Evolutionary conservation across 2,888 invertebrate genomes (phyloP), one percentile per base, ranked within the genome.

Genomic region (Acrobasis consociella): DNA sequence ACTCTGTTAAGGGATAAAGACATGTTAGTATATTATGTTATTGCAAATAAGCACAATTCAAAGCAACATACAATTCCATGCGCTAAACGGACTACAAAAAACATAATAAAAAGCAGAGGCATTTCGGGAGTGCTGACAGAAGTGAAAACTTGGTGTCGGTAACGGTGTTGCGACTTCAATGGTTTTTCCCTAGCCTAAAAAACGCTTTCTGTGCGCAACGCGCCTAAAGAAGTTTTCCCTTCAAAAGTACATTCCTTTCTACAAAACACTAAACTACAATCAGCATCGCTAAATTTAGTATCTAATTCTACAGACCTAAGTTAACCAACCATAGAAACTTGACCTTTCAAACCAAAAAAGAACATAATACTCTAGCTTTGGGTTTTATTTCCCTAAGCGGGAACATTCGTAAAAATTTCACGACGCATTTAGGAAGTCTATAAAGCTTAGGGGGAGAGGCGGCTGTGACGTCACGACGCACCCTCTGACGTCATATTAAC

Each of bases 371-470:
- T 9, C 16, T 3, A 7, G 10, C 3, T 39, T 55, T 55, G 15
- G 10, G 16, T 11, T 15, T 10, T 5, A 55, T 16, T 39, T 55
- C 16, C 37, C 16, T 39, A 39, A 39, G 39, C 16, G 16, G 15
- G n/a, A 22, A 10, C 7, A 52, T 22, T 31, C n/a, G 22, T n/a
- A 9, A 11, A 13, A 22, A 38, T n/a, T 13, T 39, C 37, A 65
- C 68, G 64, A 72, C 74, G 74, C 72, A 80, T 72, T 75, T 83
- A 78, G 82, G 80, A 80, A 78, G 38, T 52, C 73, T 76, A 81
- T 77, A 76, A 75, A 64, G 66, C 64, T 52, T 51, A 63, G 42
- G 62, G 49, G 55, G 49, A 60, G 64, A 58, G 64, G 59, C 62
- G 62, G 60, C 39, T 61, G 68, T 77, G 78, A 83, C 84, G 85